Evolutionary conservation across 1,140 invertebrate genomes (phyloP).

Genomic region (Drosophila auraria): DNA sequence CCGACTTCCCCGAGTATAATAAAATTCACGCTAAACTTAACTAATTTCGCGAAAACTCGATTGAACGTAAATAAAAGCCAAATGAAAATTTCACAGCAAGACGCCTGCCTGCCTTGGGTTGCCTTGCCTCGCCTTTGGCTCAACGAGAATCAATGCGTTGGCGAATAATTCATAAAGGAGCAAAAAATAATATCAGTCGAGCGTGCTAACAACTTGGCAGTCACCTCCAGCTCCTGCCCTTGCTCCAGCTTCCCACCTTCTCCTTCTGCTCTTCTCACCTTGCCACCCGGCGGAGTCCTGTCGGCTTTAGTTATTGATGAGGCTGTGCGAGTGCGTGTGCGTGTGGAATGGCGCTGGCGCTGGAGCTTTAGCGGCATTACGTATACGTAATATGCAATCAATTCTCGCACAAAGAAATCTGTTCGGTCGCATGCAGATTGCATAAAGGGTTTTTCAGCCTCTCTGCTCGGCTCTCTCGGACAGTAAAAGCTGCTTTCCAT

Average conservation of each 20-base stretch:
- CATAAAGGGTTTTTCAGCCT: conserved; percentile 36
- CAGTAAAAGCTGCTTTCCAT: conserved; percentile 24
- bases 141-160: conserved; percentile 51
- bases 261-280: not conserved
- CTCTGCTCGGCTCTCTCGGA: conserved; percentile 4
- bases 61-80: conserved; percentile 65
- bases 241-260: not conserved
- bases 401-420: conserved; percentile 46
- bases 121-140: conserved; percentile 24
- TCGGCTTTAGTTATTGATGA: conserved; percentile 49
- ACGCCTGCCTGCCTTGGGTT: conserved; percentile 19
- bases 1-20: conserved; percentile 28
- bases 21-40: conserved; percentile 66
- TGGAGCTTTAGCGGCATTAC: conserved; percentile 39
- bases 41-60: conserved; percentile 68
- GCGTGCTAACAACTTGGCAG: conserved; percentile 51
- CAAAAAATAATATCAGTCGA: conserved; percentile 58
- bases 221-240: not conserved
- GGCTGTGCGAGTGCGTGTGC: conserved; percentile 20
- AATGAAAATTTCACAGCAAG: conserved; percentile 62
- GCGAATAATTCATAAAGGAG: conserved; percentile 61
- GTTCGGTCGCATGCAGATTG: conserved; percentile 37
- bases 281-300: conserved; percentile 5
- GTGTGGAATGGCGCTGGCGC: conserved; percentile 7
- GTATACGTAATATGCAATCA: conserved; percentile 54